These are phyloP conservation scores for Hydrochoerus hydrochaeris DNA, from an alignment of 2,113 vertebrate species.

Conservation along the genomic window DNA sequence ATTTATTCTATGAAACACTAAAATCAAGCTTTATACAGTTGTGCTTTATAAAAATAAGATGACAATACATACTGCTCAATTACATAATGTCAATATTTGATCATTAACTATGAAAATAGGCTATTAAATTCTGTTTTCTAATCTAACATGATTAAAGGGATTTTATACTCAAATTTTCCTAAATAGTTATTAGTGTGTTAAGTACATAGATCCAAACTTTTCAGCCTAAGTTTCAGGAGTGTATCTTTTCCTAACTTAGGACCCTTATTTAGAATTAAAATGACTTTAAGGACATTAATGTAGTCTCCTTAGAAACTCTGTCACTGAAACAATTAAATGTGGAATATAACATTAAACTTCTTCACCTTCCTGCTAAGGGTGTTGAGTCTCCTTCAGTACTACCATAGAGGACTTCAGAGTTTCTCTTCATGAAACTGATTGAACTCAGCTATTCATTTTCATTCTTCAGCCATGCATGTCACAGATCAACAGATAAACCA, in stretches of 20 bases:
- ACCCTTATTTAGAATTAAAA: background rate
- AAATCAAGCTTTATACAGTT: background rate
- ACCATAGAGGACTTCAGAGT: background rate
- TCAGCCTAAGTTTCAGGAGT: background rate
- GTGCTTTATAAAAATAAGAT: background rate
- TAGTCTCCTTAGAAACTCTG: background rate
- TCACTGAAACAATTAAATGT: background rate
- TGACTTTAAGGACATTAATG: background rate
- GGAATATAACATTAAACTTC: background rate
- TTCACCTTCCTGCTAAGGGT: background rate
- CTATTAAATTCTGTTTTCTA: background rate
- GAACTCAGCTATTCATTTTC: background rate
- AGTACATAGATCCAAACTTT: background rate
- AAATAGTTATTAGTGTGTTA: background rate
- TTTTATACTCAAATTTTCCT: background rate
- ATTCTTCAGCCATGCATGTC: background rate
- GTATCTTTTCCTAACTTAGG: background rate
- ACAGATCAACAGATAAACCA: background rate
- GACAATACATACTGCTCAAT: background rate
- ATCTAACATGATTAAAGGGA: background rate
- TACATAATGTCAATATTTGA: background rate
- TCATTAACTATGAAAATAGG: background rate
- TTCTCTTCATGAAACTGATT: background rate
- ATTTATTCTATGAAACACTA: background rate
- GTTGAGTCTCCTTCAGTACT: background rate